Evolutionary conservation across 2,113 vertebrate genomes (phyloP), one percentile per base, ranked within the genome.

Genomic region (Hassar affinis): DNA sequence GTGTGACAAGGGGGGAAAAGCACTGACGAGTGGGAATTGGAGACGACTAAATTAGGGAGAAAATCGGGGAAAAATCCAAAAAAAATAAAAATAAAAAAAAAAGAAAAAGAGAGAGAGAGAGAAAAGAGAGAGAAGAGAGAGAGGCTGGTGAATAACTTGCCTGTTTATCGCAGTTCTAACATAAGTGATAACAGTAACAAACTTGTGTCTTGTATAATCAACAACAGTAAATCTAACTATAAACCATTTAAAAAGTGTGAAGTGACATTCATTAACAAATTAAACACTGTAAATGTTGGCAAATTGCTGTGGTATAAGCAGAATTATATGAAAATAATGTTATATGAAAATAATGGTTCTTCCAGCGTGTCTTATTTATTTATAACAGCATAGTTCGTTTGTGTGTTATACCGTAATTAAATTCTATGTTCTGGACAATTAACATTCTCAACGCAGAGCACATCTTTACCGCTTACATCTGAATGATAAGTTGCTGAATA

Each of bases 361-460:
- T n/a, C 20, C 22, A 59, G 22, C 22, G 2, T n/a, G 18, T 1
- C 2, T 30, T 30, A 35, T 35, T 33, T 66, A 5, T 9, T 1
- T 35, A 66, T 66, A 25, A 25, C 7, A 61, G 22, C 57, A 59
- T n/a, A 25, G 25, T 59, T 8, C 30, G 59, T 6, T 49, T n/a
- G 25, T 22, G 66, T 47, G 64, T 9, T 59, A 38, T 20, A 47
- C 11, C 6, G 42, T 52, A 52, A 27, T 49, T 17, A 30, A 69
- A 22, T 80, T 66, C n/a, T 68, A 49, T 42, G n/a, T 27, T 81
- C 57, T 18, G 49, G 66, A 72, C 72, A 61, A 61, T 74, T 17
- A 38, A 49, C 74, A 47, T 61, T 74, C 38, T 74, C 80, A 82
- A 33, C n/a, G 27, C 49, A 71, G 30, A 25, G 6, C 52, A 81